Evolutionary conservation across 2,888 invertebrate species (phyloP), one percentile per base, ranked within the genome.

Genomic region (Brachycybe producta): DNA sequence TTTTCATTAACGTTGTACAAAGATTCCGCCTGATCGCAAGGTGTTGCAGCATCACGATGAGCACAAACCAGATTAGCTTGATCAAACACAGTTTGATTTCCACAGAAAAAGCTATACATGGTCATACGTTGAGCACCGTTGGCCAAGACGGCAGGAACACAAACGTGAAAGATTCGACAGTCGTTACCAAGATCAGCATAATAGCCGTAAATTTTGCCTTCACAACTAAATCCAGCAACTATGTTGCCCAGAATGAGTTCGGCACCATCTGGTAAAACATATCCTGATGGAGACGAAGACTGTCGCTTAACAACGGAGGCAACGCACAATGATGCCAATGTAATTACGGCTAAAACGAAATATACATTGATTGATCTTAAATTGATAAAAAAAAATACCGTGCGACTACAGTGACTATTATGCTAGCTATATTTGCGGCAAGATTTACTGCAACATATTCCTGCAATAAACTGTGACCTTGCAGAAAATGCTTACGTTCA

Each of bases 101-200:
- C 57, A 43, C 59, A 59, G 53, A 59, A 53, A 57, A 59, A 59
- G 53, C 57, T 58, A 54, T 49, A 52, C 7, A 23, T 34, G 5
- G 27, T 17, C 3, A 27, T 35, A 11, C 43, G 28, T 2, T 30
- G 27, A 13, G 36, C 15, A 17, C 40, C 41, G 19, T 47, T 48
- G 23, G 46, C 38, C 5, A 39, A 32, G 17, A 15, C 30, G 21
- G 30, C 46, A 19, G 52, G 52, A 23, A 52, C 30, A 24, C 52
- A 52, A 23, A 51, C 51, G 40, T 51, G 52, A 48, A 52, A 52
- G 24, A 52, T 41, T 42, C 44, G 36, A 60, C 85, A 86, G n/a
- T 83, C 84, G 62, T 86, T 86, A 60, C 84, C 85, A 11, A 84
- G 77, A 60, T 86, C 86, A 0, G 86, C 85, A 61, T 86, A 86